Conservation (phyloP, 92 coral and sea anemone species). For the Epizoanthus fatuus region DNA sequence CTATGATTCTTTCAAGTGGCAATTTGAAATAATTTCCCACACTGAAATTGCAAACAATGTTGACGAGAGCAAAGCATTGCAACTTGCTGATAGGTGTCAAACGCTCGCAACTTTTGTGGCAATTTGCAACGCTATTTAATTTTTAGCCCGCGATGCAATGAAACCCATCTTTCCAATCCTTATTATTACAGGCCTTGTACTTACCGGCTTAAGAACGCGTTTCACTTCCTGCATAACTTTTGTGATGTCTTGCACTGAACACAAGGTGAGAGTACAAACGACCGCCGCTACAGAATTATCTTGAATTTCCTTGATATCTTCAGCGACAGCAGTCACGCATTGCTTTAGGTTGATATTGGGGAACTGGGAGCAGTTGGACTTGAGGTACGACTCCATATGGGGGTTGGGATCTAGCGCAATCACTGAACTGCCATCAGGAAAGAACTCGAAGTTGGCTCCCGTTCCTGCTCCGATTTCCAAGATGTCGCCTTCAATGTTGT, state of each 20-base stretch:
- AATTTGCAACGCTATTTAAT: neutral
- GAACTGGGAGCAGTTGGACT: slow-evolving; percentile 66
- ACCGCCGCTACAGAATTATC: slow-evolving; percentile 91
- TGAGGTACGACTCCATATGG: slow-evolving; percentile 84
- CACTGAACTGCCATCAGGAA: slow-evolving; percentile 84
- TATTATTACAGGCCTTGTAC: neutral
- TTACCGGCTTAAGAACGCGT: slow-evolving; percentile 36
- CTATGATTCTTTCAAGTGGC: too few relatives aligned
- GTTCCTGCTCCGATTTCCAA: slow-evolving; percentile 98
- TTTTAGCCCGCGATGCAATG: neutral
- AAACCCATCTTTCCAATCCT: neutral
- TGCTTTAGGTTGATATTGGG: slow-evolving; percentile 71
- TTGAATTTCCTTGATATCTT: slow-evolving; percentile 82
- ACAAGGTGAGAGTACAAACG: slow-evolving; percentile 91
- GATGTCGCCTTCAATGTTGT: slow-evolving; percentile 80
- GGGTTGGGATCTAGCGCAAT: slow-evolving; percentile 93
- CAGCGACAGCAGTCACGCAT: slow-evolving; percentile 80
- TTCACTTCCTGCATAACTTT: slow-evolving; percentile 41
- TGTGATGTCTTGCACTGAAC: slow-evolving; percentile 91
- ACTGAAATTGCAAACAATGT: too few relatives aligned
- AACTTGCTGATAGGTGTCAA: too few relatives aligned
- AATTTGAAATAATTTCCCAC: too few relatives aligned
- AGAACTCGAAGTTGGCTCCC: slow-evolving; percentile 93
- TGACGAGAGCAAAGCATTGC: too few relatives aligned
- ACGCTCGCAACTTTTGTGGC: too few relatives aligned